Conservation (phyloP, 2,888 invertebrate genomes). For the Callyntrura sp. region DNA sequence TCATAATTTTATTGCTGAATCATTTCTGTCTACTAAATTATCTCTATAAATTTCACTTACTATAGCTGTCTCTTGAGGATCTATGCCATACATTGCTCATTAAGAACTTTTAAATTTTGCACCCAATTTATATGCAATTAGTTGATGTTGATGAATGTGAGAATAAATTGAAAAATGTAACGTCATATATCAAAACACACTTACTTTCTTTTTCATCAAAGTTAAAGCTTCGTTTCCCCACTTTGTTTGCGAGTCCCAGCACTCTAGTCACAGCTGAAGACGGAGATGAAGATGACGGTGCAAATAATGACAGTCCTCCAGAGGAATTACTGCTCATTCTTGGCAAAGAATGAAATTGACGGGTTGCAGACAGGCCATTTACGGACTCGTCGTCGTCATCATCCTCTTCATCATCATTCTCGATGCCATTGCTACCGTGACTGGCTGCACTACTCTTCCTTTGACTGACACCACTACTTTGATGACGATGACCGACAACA, state of each 20-base stretch:
- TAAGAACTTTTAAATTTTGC: background rate
- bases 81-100: background rate
- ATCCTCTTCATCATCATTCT: constrained; percentile 47
- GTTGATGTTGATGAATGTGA: background rate
- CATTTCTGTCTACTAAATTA: constrained; percentile 32
- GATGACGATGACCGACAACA: constrained; percentile 41
- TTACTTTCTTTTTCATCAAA: constrained; percentile 81
- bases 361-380: constrained; percentile 64
- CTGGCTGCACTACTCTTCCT: constrained; percentile 32
- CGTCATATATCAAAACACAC: constrained; percentile 24
- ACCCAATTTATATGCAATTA: background rate
- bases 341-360: constrained; percentile 83
- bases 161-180: background rate
- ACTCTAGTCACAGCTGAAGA: constrained; percentile 59
- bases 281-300: constrained; percentile 47
- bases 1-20: constrained; percentile 10
- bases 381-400: constrained; percentile 35
- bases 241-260: constrained; percentile 52
- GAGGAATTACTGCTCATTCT: constrained; percentile 79
- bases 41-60: background rate
- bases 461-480: constrained; percentile 51
- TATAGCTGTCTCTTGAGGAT: background rate
- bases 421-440: constrained; percentile 41
- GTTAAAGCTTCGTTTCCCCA: constrained; percentile 75
- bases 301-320: constrained; percentile 66